These are phyloP conservation scores for Hymenochirus boettgeri DNA, from an alignment of 2,113 vertebrate species.

Conservation along the genomic window DNA sequence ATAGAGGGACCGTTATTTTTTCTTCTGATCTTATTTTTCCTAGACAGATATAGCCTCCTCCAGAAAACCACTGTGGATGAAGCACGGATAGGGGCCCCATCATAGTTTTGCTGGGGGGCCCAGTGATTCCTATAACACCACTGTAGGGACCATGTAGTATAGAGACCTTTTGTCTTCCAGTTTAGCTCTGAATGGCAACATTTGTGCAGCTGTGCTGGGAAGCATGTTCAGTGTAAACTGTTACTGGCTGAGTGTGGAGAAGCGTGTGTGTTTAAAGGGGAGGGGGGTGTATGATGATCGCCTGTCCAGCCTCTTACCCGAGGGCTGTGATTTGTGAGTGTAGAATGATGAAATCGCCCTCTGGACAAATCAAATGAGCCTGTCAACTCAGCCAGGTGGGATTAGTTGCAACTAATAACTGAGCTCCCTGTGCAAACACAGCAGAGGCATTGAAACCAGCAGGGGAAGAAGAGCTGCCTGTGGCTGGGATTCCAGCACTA, in stretches of 20 bases:
- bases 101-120: too few species aligned
- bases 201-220: slow-evolving; percentile 21
- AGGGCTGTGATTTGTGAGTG: slow-evolving; percentile 68
- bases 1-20: too few species aligned
- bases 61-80: too few species aligned
- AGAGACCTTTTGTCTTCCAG: neutral
- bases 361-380: slow-evolving; percentile 67
- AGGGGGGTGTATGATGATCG: slow-evolving; percentile 47
- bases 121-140: too few species aligned
- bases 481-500: slow-evolving; percentile 53
- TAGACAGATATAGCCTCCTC: too few species aligned
- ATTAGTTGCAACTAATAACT: slow-evolving; percentile 65
- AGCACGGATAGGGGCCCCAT: too few species aligned
- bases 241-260: slow-evolving; percentile 48
- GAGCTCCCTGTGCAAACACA: slow-evolving; percentile 53
- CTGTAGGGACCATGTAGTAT: too few species aligned
- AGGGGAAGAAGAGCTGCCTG: slow-evolving; percentile 31
- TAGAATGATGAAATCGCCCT: slow-evolving; percentile 69
- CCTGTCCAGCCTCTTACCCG: slow-evolving; percentile 55
- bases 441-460: slow-evolving; percentile 45
- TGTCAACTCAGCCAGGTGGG: slow-evolving; percentile 75
- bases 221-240: slow-evolving; percentile 47
- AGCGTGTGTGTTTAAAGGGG: slow-evolving; percentile 45
- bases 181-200: neutral
- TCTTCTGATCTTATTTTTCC: too few species aligned